Evolutionary conservation across 2,797 vertebrate genomes (phyloP).

Genomic region (Darevskia nairensis): DNA sequence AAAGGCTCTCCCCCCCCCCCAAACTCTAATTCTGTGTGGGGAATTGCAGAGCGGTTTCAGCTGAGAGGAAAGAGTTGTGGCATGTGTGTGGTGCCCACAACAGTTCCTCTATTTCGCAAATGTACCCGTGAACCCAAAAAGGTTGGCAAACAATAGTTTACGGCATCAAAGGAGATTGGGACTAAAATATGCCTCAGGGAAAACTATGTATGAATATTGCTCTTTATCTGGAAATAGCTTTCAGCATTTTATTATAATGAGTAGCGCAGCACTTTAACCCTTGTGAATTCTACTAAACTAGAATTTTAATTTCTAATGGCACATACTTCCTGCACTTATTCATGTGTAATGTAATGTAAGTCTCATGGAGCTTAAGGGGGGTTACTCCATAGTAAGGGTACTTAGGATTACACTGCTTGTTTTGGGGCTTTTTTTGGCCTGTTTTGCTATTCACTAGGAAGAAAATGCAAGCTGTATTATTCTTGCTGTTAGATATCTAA

Average conservation of each 20-base stretch:
- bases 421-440: neutral
- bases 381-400: too few species aligned
- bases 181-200: neutral
- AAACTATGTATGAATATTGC: neutral
- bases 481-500: slow-evolving; percentile 24
- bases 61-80: too few species aligned
- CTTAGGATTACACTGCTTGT: neutral
- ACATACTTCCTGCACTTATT: neutral
- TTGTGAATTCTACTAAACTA: neutral
- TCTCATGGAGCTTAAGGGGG: too few species aligned
- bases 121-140: too few species aligned
- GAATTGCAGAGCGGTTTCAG: too few species aligned
- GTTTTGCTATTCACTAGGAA: neutral
- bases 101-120: too few species aligned
- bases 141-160: too few species aligned
- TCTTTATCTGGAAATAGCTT: neutral
- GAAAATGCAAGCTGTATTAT: neutral
- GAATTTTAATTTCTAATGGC: neutral
- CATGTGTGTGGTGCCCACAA: too few species aligned
- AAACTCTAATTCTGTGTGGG: too few species aligned
- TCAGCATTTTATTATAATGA: neutral
- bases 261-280: neutral
- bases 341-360: too few species aligned
- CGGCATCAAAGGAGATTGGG: neutral
- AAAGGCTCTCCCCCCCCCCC: too few species aligned